Evolutionary conservation across 2,113 vertebrate genomes (phyloP).

Genomic region (Tetrax tetrax): DNA sequence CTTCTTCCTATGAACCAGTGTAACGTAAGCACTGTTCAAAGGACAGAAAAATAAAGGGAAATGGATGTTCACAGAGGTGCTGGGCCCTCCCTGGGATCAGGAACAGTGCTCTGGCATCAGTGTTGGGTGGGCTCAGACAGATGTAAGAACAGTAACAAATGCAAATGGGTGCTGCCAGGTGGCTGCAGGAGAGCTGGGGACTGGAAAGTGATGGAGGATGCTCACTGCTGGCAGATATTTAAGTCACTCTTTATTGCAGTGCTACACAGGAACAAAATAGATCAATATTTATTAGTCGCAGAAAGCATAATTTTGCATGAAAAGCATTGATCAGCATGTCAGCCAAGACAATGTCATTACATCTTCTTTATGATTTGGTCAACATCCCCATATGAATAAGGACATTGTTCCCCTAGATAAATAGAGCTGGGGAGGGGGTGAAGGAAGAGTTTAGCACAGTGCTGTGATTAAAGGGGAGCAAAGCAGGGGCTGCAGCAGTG

Average conservation of each 20-base stretch:
- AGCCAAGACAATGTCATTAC: constrained; percentile 21
- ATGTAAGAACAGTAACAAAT: background rate
- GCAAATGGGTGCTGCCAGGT: background rate
- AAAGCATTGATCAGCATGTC: constrained; percentile 54
- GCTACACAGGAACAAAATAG: constrained; percentile 39
- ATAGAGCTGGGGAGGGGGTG: background rate
- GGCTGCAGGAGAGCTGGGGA: background rate
- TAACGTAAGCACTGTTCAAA: background rate
- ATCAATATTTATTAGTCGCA: constrained; percentile 71
- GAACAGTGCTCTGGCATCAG: background rate
- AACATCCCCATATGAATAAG: background rate
- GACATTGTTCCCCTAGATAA: background rate
- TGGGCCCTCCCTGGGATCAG: background rate
- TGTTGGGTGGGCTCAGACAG: background rate
- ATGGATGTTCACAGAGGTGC: background rate
- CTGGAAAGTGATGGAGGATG: background rate
- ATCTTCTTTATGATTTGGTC: constrained; percentile 40
- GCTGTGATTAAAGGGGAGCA: background rate
- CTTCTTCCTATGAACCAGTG: background rate
- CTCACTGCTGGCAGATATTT: background rate
- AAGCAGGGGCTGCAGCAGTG: background rate
- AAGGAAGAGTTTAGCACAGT: background rate
- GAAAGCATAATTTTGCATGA: constrained; percentile 67
- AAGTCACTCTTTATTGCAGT: constrained; percentile 48
- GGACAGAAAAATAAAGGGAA: background rate